Evolutionary conservation across 1,140 invertebrate species (phyloP).

Genomic region (Leptinotarsa lineolata): DNA sequence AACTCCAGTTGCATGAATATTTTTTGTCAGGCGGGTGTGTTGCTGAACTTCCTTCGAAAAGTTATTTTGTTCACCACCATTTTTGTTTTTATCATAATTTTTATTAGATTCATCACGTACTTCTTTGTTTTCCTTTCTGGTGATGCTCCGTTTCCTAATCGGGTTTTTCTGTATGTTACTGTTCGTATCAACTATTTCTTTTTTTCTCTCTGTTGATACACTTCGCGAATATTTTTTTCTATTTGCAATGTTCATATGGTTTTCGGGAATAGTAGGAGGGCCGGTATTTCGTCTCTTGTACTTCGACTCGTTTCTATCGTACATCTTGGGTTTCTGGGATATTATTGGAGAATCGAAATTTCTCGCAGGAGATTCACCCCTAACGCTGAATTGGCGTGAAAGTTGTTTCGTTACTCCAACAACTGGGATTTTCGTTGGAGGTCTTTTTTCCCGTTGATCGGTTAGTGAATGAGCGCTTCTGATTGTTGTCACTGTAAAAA

Average conservation of each 20-base stretch:
- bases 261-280: slow-evolving; percentile 4
- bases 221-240: slow-evolving; percentile 20
- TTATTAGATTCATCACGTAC: neutral
- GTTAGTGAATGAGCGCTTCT: slow-evolving; percentile 12
- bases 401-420: slow-evolving; percentile 24
- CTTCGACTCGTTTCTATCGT: slow-evolving; percentile 12
- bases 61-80: neutral
- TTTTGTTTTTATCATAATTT: neutral
- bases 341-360: slow-evolving; percentile 20
- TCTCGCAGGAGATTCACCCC: slow-evolving; percentile 28
- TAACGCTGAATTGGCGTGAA: slow-evolving; percentile 35
- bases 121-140: slow-evolving; percentile 2
- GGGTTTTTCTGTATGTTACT: neutral
- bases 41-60: neutral
- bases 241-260: neutral
- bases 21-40: neutral
- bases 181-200: neutral
- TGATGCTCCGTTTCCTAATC: neutral
- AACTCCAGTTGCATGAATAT: too few species aligned
- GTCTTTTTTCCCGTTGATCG: neutral
- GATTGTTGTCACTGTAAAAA: slow-evolving; percentile 20
- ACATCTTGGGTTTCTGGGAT: slow-evolving; percentile 15
- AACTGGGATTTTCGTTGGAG: neutral
- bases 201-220: slow-evolving; percentile 5
- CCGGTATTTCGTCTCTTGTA: slow-evolving; percentile 14